Evolutionary conservation across 2,797 vertebrate genomes (phyloP), one percentile per base, ranked within the genome.

Genomic region (Danionella dracula): DNA sequence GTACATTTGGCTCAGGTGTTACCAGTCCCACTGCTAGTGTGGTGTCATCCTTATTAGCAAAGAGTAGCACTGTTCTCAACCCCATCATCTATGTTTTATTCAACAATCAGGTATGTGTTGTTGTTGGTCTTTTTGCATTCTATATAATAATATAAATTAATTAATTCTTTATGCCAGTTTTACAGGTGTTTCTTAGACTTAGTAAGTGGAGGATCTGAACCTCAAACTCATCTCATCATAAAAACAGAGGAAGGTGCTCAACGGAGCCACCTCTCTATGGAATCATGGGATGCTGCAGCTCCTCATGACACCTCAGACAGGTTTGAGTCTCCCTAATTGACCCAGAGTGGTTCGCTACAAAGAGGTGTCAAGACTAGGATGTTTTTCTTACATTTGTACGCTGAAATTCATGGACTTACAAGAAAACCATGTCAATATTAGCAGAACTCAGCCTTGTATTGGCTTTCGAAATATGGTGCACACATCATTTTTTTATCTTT

Each of bases 11-110:
- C 20, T 68, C 74, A 12, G 81, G 77, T 1, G 51, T 80, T 37
- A 58, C 80, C 58, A 70, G 60, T 2, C 76, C 81, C 0, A 41
- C 78, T 12, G 72, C 73, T 51, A 85, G 82, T 46, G 51, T 81
- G 29, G 44, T 84, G 41, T 82, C 82, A 8, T 81, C 74, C 31
- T 15, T 84, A 42, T 77, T 83, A 0, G 84, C 78, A 67, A 82
- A 87, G 66, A 83, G 78, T 71, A 87, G 81, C 50, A 79, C 79
- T 0, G 69, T 81, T 73, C 79, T 78, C 59, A 83, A 80, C 44
- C 81, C 81, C 35, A 69, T 84, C 59, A 80, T 81, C 70, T 83
- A 81, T 6, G 11, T 82, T 8, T 81, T 84, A 32, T 61, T 83
- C 55, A 84, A 84, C 60, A 84, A 81, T 57, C 75, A 80, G 81